Evolutionary conservation across 2,113 vertebrate species (phyloP), one percentile per base, ranked within the genome.

Genomic region (Tragelaphus buxtoni): DNA sequence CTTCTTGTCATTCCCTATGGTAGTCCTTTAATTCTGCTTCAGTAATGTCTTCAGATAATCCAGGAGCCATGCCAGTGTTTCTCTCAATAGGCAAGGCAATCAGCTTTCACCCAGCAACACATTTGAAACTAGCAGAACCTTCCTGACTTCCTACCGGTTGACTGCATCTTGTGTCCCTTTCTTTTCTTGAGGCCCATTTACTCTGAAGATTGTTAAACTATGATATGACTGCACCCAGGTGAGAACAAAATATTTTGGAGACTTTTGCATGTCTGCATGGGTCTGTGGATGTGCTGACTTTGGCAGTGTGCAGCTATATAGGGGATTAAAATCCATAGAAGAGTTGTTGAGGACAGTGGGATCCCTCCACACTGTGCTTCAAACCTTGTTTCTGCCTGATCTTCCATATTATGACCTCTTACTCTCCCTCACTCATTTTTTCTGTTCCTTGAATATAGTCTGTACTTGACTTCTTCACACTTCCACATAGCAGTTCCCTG

Each of bases 261-360:
- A 45, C 28, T 79, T 49, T 30, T 39, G 26, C 42, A 5, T 13
- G 39, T 9, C 51, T 7, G 42, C 56, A 0, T 7, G 3, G 65
- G 13, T 30, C 45, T 42, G 49, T 53, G 82, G 39, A 28, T 49
- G 30, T 49, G 81, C n/a, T 11, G 65, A 1, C 30, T 7, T 58
- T 0, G 18, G 81, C 42, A 2, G 61, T 18, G 56, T 1, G 1
- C 35, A 4, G 2, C 55, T 9, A 1, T 2, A 39, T n/a, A 28
- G 24, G 49, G 11, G 14, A 16, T 61, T 72, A 8, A 47, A 74
- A 16, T 81, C 45, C 26, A 1, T 11, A 32, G 90, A 18, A 35
- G 35, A 24, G 30, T 2, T 49, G 55, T 51, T 9, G 14, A 30
- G 16, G 10, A 42, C 39, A 4, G 35, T 65, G 30, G 4, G 42